phyloP scores from a whole-genome alignment of 2,113 vertebrate species.

The Craseonycteris thonglongyai region DNA sequence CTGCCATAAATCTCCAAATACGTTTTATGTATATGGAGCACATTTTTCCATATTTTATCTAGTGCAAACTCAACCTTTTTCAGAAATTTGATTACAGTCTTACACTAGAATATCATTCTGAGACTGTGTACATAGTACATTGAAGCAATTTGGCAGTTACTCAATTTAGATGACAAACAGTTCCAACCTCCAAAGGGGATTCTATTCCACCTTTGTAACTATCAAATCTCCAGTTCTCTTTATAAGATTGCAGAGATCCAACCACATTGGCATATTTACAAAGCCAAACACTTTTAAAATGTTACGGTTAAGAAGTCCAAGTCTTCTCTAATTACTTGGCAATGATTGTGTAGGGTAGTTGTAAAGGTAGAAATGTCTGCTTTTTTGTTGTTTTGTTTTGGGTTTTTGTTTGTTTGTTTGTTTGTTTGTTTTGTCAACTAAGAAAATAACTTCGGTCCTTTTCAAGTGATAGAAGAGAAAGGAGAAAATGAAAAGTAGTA shows the following conservation, averaged over 20 bases:
- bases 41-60: not conserved
- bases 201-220: not conserved
- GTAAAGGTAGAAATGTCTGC: not conserved
- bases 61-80: not conserved
- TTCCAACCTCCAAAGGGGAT: not conserved
- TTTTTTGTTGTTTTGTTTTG: no score
- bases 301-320: not conserved
- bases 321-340: slow-evolving; percentile 5
- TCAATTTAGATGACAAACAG: not conserved
- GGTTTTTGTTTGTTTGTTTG: no score
- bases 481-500: not conserved
- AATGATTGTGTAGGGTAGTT: not conserved
- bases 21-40: not conserved
- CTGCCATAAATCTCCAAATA: not conserved
- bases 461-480: not conserved
- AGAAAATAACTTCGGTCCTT: not conserved
- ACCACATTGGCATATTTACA: not conserved
- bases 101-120: not conserved
- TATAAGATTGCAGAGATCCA: not conserved
- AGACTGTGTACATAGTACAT: not conserved
- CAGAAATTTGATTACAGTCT: not conserved
- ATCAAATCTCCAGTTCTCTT: not conserved
- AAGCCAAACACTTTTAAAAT: not conserved
- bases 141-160: not conserved
- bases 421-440: no score